Evolutionary conservation across 2,888 invertebrate genomes (phyloP).

Genomic region (Cheilosia soror): DNA sequence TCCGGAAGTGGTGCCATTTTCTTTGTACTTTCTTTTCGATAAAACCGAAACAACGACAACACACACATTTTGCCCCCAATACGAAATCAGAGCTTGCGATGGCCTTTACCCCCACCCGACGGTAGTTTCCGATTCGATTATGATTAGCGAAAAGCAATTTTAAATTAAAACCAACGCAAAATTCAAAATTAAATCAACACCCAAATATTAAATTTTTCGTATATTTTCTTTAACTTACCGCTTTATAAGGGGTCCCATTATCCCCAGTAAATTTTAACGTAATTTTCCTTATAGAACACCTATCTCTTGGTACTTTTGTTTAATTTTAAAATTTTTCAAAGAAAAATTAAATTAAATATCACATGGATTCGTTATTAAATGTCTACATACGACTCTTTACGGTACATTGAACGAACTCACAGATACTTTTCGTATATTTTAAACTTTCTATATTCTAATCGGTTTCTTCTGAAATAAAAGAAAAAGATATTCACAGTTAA

Average conservation of each 20-base stretch:
- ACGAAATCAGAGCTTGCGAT: constrained; percentile 54
- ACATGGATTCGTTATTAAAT: constrained; percentile 61
- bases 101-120: constrained; percentile 35
- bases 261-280: constrained; percentile 80
- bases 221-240: constrained; percentile 79
- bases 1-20: constrained; percentile 56
- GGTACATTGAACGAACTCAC: constrained; percentile 66
- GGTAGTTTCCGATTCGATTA: constrained; percentile 34
- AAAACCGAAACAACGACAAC: constrained; percentile 32
- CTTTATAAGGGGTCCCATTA: constrained; percentile 83
- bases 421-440: constrained; percentile 47
- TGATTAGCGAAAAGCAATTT: constrained; percentile 31
- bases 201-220: neutral
- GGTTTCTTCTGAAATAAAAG: constrained; percentile 67
- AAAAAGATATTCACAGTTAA: constrained; percentile 33
- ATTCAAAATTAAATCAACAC: neutral
- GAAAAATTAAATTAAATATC: constrained; percentile 68
- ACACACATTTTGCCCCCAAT: constrained; percentile 57
- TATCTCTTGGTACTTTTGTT: constrained; percentile 12
- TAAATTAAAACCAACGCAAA: neutral
- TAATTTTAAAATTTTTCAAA: constrained; percentile 71
- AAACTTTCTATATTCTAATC: constrained; percentile 32
- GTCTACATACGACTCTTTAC: constrained; percentile 59
- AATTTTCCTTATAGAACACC: constrained; percentile 30
- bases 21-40: constrained; percentile 27